Base-by-base conservation (phyloP, 2,797 vertebrate species). In the Argya squamiceps region DNA sequence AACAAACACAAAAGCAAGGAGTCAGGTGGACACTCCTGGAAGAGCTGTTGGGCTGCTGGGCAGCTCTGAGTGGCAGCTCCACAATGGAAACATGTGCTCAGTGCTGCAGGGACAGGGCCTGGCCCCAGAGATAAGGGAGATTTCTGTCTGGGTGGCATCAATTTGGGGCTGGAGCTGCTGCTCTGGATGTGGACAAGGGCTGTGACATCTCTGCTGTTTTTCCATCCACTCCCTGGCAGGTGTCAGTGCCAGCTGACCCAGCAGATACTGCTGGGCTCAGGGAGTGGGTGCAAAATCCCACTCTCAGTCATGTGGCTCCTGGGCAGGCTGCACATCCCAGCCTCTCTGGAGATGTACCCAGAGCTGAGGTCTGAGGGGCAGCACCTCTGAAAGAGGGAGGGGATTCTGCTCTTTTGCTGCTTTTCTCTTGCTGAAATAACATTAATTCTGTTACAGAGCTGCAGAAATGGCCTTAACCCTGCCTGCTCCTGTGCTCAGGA, bases 61-160 rank as follows among this genome's bases (percentile, higher is more conserved):
- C 56, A 44, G 62, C 52, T 59, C 27, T 1, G 14, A 8, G 43
- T 64, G 29, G 50, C n/a, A 24, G 76, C 3, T 20, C 30, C 5
- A 7, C 60, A 12, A 6, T 58, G 69, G 85, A 60, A 95, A 49
- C 1, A 1, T 46, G 67, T 73, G 55, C 18, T 58, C 52, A 56
- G 60, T 4, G 1, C 74, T 4, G 59, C 74, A 53, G 75, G 60
- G 88, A 67, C 85, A 60, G 76, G 69, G 83, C 62, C 10, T 71
- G 56, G 87, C 84, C 83, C 56, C 62, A 2, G 56, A 21, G 91
- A 95, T 88, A 95, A 93, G 76, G 21, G 32, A 47, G 76, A 16
- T 68, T 94, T 88, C 73, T 49, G 49, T 36, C 62, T 36, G 73
- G 62, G 91, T 71, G 91, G 86, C 3, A 4, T 79, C 6, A 2